A percentile compares a stretch with the other conserved stretches of the same genome.
Conservation (phyloP, 2,113 vertebrate genomes). For the Lophotis ruficrista region DNA sequence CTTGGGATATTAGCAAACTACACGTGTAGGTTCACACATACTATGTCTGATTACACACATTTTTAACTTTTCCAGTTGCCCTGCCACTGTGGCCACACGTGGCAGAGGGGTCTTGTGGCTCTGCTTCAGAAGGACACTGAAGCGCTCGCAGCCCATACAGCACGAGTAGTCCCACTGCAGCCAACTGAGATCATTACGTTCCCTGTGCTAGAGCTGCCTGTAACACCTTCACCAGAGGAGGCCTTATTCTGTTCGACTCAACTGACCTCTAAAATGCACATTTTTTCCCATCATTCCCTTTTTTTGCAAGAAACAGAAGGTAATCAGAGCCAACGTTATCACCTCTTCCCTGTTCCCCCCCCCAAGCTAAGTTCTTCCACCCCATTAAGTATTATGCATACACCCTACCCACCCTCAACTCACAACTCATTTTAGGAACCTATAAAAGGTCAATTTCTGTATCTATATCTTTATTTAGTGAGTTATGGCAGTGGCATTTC, state of each 20-base stretch:
- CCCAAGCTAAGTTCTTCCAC: background rate
- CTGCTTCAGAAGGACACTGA: background rate
- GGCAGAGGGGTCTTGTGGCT: background rate
- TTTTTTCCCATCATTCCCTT: background rate
- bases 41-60: background rate
- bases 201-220: background rate
- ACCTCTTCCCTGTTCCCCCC: background rate
- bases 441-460: background rate
- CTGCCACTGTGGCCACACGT: fast-evolving
- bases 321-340: background rate
- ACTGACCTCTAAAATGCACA: background rate
- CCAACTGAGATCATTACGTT: fast-evolving
- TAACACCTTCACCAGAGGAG: background rate
- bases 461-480: background rate
- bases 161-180: background rate
- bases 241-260: background rate
- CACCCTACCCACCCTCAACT: background rate
- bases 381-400: background rate
- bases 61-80: background rate
- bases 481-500: background rate
- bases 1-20: background rate
- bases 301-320: background rate
- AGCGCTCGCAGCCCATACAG: background rate
- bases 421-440: background rate
- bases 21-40: fast-evolving